phyloP scores from a whole-genome alignment of 2,888 invertebrate species.

The Allophyes oxyacanthae region DNA sequence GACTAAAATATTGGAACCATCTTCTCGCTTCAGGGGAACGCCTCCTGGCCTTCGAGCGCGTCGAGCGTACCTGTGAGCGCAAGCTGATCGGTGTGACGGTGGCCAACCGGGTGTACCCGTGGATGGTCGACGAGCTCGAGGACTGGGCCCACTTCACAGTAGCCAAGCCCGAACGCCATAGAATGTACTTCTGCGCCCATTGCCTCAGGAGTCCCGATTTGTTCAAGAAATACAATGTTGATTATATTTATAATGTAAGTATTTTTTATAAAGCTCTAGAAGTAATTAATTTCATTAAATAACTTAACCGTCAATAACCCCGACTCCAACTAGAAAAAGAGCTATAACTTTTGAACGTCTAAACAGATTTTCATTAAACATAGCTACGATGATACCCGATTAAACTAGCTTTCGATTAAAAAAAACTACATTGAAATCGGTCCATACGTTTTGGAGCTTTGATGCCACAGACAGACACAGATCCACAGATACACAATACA shows the following conservation, averaged over 20 bases:
- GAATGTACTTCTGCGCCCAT: constrained; percentile 87
- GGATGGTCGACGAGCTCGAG: constrained; percentile 86
- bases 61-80: constrained; percentile 72
- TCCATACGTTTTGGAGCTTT: no score
- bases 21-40: constrained; percentile 68
- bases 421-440: no score
- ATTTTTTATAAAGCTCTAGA: no score
- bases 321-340: no score
- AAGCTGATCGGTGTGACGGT: constrained; percentile 85
- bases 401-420: no score
- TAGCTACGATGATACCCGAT: no score
- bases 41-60: constrained; percentile 71
- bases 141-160: constrained; percentile 84
- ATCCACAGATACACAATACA: no score
- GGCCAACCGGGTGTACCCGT: constrained; percentile 82
- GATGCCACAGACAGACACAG: no score
- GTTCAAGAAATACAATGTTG: constrained; percentile 78
- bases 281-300: no score
- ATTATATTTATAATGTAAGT: constrained; percentile 87
- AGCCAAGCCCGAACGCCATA: constrained; percentile 74
- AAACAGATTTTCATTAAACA: no score
- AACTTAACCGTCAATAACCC: no score
- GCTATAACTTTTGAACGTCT: no score
- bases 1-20: not conserved
- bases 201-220: constrained; percentile 81